A percentile compares a stretch with the other conserved stretches of the same genome.
phyloP scores from a whole-genome alignment of 1,140 invertebrate species.

The Aphaenogaster floridana region DNA sequence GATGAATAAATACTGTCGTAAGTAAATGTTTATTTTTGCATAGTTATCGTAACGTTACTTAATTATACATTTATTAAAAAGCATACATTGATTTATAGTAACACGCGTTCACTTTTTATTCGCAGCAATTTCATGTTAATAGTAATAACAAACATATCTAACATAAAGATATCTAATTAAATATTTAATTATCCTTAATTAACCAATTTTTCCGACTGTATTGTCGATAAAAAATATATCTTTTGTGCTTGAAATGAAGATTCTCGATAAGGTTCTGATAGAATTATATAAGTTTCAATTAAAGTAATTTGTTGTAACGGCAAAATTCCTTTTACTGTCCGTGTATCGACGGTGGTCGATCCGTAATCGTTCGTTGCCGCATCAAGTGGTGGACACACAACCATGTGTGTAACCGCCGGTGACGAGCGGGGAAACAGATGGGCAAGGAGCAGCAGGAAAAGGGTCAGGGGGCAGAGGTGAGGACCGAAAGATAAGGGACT shows the following conservation, averaged over 20 bases:
- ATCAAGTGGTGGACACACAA: constrained; percentile 6
- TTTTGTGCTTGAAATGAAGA: background rate
- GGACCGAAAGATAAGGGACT: constrained; percentile 48
- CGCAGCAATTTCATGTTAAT: background rate
- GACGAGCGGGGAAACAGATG: constrained; percentile 67
- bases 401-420: constrained; percentile 46
- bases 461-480: constrained; percentile 33
- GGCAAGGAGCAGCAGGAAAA: constrained; percentile 4
- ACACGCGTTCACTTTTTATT: background rate
- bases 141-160: background rate
- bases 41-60: background rate
- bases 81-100: background rate
- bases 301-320: constrained; percentile 9
- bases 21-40: background rate
- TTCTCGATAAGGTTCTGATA: background rate
- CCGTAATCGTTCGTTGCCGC: background rate
- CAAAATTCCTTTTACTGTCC: background rate
- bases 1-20: background rate
- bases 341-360: background rate
- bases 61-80: background rate
- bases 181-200: background rate
- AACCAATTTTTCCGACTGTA: background rate
- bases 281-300: constrained; percentile 1
- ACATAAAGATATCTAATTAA: background rate
- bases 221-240: background rate